These are phyloP conservation scores for Caprella mutica DNA, from an alignment of 2,888 invertebrate genomes.

Conservation along the genomic window DNA sequence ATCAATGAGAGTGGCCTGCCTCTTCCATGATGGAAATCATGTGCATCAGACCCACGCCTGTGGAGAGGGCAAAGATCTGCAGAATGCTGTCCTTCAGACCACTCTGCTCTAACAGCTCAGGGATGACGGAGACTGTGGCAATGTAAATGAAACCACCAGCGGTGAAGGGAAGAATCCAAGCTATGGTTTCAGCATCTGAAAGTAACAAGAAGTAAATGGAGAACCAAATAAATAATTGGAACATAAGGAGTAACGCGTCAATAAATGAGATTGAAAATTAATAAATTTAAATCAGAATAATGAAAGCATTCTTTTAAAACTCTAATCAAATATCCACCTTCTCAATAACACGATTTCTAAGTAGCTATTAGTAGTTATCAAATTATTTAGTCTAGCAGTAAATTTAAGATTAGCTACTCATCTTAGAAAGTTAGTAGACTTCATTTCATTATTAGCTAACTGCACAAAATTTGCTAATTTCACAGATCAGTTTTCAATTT, in stretches of 20 bases:
- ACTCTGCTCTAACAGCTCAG: constrained; percentile 81
- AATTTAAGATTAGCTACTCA: no score
- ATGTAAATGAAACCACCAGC: constrained; percentile 99
- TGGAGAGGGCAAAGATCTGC: constrained; percentile 75
- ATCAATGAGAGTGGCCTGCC: constrained; percentile 11
- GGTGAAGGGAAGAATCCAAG: constrained; percentile 91
- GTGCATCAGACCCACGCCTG: constrained; percentile 92
- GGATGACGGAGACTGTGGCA: constrained; percentile 96
- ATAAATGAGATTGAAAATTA: not conserved
- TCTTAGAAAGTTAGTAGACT: no score
- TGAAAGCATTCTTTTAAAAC: no score
- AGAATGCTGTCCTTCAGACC: constrained; percentile 77
- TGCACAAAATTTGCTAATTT: no score
- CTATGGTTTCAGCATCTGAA: constrained; percentile 55
- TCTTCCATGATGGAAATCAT: constrained; percentile 59
- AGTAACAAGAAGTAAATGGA: constrained; percentile 46
- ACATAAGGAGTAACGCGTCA: not conserved
- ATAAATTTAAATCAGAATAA: not conserved
- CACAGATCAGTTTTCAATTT: no score
- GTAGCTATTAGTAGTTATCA: no score
- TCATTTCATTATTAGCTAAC: no score
- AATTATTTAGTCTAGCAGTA: no score
- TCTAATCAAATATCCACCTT: no score
- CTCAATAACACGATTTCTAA: no score
- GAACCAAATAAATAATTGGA: not conserved